Evolutionary conservation across 2,797 vertebrate species (phyloP).

Genomic region (Eupleurogrammus muticus): DNA sequence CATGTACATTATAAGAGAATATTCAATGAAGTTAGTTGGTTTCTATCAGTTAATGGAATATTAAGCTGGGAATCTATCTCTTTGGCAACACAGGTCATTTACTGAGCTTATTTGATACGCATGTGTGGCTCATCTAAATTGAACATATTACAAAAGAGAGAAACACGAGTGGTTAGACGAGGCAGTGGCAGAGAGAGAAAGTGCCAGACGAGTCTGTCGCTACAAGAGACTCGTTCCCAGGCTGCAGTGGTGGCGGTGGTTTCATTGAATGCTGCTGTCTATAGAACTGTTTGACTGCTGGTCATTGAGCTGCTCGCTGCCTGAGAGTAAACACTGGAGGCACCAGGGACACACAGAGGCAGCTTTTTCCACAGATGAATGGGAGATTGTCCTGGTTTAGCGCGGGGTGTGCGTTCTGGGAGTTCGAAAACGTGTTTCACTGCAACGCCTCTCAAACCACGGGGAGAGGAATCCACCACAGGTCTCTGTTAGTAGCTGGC

Average conservation of each 20-base stretch:
- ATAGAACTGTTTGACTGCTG: slow-evolving; percentile 59
- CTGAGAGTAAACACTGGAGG: slow-evolving; percentile 54
- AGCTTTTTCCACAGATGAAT: slow-evolving; percentile 60
- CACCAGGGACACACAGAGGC: slow-evolving; percentile 48
- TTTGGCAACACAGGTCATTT: not conserved
- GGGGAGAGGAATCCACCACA: not conserved
- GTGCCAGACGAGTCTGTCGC: not conserved
- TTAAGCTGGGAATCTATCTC: not conserved
- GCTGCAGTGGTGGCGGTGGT: slow-evolving; percentile 40
- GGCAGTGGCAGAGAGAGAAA: not conserved
- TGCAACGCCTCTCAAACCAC: slow-evolving; percentile 19
- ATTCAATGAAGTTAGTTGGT: not conserved
- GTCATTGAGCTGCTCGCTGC: slow-evolving; percentile 54
- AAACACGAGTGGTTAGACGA: slow-evolving; percentile 2
- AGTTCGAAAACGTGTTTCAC: slow-evolving; percentile 41
- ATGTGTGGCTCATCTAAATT: not conserved
- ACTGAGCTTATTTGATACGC: slow-evolving; percentile 1
- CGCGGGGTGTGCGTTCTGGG: slow-evolving; percentile 41
- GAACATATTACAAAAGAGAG: slow-evolving; percentile 10
- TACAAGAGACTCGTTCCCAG: slow-evolving; percentile 30
- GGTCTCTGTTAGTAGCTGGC: slow-evolving; percentile 18
- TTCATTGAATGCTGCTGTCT: slow-evolving; percentile 53
- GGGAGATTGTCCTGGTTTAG: slow-evolving; percentile 49
- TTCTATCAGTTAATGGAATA: not conserved
- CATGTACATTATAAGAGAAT: not conserved